Evolutionary conservation across 2,888 invertebrate genomes (phyloP), one percentile per base, ranked within the genome.

Genomic region (Micoletzkya japonica): DNA sequence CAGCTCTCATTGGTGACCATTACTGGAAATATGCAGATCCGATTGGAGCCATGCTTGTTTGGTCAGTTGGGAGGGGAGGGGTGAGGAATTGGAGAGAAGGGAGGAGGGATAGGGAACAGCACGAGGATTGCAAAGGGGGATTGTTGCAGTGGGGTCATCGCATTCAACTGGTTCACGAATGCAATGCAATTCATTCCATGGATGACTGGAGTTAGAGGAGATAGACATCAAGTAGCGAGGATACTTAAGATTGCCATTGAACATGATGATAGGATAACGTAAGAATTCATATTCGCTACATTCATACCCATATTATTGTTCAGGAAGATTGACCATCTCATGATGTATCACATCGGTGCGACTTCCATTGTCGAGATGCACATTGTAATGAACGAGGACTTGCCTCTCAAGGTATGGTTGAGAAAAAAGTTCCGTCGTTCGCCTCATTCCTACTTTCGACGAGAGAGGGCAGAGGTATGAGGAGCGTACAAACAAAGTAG

Each of bases 331-430:
- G 88, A 89, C 78, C 88, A 88, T 20, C 86, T 88, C 30, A 82
- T 87, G 70, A 88, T 87, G 3, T 89, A 87, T 77, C 88, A 88
- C 79, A 87, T 87, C 63, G 88, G 88, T 26, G 84, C 81, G 50
- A 86, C 87, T 74, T 87, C 86, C 71, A 69, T 81, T 30, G 83
- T 80, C 6, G 81, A 81, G 64, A 68, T 86, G 30, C 82, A 85
- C 75, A 86, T 88, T 73, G 86, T 88, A 1, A 81, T 88, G 72
- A 86, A 86, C 10, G 86, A 86, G 72, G 80, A 86, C 56, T 86
- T 88, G 84, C 82, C 82, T 2, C 74, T 88, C 34, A 78, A 82
- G 59, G 85, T 86, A 56, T 26, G n/a, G n/a, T n/a, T n/a, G n/a
- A n/a, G n/a, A n/a, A n/a, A n/a, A n/a, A n/a, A n/a, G n/a, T n/a